Evolutionary conservation across 2,888 invertebrate genomes (phyloP).

Genomic region (Chaetogeoica ovagalla): DNA sequence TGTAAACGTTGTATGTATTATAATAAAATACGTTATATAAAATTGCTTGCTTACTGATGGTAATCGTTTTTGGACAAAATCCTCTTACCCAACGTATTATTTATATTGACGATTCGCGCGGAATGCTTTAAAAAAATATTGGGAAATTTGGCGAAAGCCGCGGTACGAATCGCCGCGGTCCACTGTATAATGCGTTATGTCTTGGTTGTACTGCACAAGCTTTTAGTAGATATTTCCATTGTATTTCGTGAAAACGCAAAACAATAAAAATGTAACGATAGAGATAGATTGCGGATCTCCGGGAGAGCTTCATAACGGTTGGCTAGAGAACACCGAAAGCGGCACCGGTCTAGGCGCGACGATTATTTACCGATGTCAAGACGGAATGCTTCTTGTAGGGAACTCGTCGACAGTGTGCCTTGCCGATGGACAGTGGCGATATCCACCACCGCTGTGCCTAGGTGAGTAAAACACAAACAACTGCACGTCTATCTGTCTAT

Average conservation of each 20-base stretch:
- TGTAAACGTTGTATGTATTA: no score
- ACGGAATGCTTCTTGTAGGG: constrained; percentile 87
- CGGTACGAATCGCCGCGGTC: no score
- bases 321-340: constrained; percentile 85
- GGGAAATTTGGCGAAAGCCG: no score
- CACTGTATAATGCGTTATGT: no score
- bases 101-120: no score
- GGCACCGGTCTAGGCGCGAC: constrained; percentile 90
- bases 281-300: constrained; percentile 97
- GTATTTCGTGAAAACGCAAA: constrained; percentile 25
- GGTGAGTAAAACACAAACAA: constrained; percentile 63
- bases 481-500: no score
- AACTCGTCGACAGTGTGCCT: constrained; percentile 89
- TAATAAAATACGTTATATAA: no score
- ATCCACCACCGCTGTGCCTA: constrained; percentile 86
- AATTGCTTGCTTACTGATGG: no score
- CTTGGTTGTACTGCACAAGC: not conserved
- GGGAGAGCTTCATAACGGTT: constrained; percentile 92
- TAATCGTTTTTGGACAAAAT: no score
- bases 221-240: not conserved
- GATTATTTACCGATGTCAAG: constrained; percentile 89
- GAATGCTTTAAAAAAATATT: no score
- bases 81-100: no score
- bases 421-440: constrained; percentile 92
- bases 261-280: constrained; percentile 59